Evolutionary conservation across 2,888 invertebrate genomes (phyloP).

Genomic region (Crocallis elinguaria): DNA sequence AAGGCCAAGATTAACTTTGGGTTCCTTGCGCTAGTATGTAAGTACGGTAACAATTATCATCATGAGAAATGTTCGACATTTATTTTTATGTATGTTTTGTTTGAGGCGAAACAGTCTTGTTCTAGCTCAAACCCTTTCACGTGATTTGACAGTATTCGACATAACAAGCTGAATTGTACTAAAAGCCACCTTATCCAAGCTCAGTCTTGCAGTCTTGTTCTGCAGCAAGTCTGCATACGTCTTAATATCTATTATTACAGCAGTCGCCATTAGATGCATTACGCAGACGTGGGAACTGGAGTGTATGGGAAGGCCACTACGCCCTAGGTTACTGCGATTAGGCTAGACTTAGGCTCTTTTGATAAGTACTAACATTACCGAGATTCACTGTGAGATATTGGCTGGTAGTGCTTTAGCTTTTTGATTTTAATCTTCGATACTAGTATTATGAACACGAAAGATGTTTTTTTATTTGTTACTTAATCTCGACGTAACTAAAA

Average conservation of each 20-base stretch:
- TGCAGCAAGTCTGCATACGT: slow-evolving; percentile 22
- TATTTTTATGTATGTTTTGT: too few relatives aligned
- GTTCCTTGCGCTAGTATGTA: too few relatives aligned
- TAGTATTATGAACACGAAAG: too few relatives aligned
- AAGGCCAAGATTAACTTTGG: too few relatives aligned
- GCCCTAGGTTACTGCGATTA: slow-evolving; percentile 40
- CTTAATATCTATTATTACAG: slow-evolving; percentile 31
- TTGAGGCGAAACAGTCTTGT: too few relatives aligned
- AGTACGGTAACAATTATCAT: too few relatives aligned
- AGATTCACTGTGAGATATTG: slow-evolving; percentile 12
- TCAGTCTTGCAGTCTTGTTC: slow-evolving; percentile 12
- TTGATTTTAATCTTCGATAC: background rate
- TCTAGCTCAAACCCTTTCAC: too few relatives aligned
- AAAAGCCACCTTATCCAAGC: background rate
- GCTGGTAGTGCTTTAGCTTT: background rate
- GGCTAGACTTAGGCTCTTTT: slow-evolving; percentile 8
- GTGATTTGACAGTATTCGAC: too few relatives aligned
- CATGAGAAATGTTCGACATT: too few relatives aligned
- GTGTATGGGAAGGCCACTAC: slow-evolving; percentile 51
- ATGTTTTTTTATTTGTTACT: too few relatives aligned
- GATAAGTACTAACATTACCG: slow-evolving; percentile 8
- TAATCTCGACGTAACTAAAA: too few relatives aligned
- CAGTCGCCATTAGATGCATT: slow-evolving; percentile 54
- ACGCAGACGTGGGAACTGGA: slow-evolving; percentile 67
- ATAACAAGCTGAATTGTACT: too few relatives aligned